Evolutionary conservation across 2,888 invertebrate genomes (phyloP).

Genomic region (Tetropium fuscum): DNA sequence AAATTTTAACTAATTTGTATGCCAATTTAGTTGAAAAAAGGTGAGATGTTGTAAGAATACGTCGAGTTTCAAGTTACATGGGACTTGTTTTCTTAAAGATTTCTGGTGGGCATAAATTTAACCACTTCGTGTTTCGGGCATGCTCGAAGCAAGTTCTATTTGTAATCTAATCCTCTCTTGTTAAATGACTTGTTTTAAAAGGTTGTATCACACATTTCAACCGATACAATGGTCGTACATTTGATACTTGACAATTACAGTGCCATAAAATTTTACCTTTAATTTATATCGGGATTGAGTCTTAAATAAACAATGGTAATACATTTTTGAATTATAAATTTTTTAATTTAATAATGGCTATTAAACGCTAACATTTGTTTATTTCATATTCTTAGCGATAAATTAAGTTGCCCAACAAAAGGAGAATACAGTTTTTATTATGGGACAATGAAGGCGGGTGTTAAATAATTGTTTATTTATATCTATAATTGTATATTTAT

Average conservation of each 20-base stretch:
- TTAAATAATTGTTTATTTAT: background rate
- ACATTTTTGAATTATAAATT: slow-evolving; percentile 7
- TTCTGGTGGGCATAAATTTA: slow-evolving; percentile 42
- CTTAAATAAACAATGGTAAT: slow-evolving; percentile 13
- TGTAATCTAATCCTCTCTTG: slow-evolving; percentile 52
- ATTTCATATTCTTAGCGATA: background rate
- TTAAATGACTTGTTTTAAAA: slow-evolving; percentile 50
- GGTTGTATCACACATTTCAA: slow-evolving; percentile 46
- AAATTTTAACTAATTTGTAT: slow-evolving; percentile 35
- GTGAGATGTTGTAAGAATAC: slow-evolving; percentile 28
- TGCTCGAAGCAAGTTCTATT: slow-evolving; percentile 46
- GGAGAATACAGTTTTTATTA: background rate
- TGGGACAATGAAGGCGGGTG: background rate
- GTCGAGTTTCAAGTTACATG: slow-evolving; percentile 39
- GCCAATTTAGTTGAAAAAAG: slow-evolving; percentile 35
- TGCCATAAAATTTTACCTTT: slow-evolving; percentile 46
- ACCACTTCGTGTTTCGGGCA: slow-evolving; percentile 40
- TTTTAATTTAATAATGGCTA: slow-evolving; percentile 2
- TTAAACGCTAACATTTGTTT: slow-evolving; percentile 1
- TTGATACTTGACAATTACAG: slow-evolving; percentile 51
- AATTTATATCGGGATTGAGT: slow-evolving; percentile 33
- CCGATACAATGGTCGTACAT: slow-evolving; percentile 45
- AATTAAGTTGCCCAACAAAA: background rate
- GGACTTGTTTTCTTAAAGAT: slow-evolving; percentile 36
- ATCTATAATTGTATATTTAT: too few species aligned